phyloP scores from a whole-genome alignment of 2,797 vertebrate genomes.

The Corythornis leucogaster region DNA sequence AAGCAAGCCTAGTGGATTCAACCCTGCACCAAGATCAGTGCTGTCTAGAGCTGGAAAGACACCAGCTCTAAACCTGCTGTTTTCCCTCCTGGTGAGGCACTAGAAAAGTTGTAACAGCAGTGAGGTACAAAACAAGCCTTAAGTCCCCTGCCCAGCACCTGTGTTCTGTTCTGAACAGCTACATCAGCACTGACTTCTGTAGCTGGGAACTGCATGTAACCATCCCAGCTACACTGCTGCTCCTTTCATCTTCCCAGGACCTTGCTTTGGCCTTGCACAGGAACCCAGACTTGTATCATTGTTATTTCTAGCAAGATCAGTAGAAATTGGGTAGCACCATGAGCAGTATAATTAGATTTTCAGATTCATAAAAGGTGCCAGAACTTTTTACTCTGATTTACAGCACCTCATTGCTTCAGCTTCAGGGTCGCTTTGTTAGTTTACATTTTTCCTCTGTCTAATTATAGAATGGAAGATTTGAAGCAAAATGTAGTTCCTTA shows the following conservation, averaged over 20 bases:
- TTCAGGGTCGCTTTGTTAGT: not conserved
- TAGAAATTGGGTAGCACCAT: not conserved
- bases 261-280: not conserved
- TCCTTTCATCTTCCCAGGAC: not conserved
- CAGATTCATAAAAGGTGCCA: not conserved
- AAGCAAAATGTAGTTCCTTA: not conserved
- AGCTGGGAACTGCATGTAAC: not conserved
- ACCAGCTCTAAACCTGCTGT: fast-evolving
- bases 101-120: not conserved
- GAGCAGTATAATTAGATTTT: not conserved
- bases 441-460: not conserved
- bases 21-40: not conserved
- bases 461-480: not conserved
- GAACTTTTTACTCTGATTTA: not conserved
- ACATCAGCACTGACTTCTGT: not conserved
- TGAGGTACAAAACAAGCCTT: not conserved
- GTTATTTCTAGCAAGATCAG: not conserved
- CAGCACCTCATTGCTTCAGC: not conserved
- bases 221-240: not conserved
- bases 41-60: not conserved
- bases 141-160: not conserved
- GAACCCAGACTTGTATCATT: not conserved
- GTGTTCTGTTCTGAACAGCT: not conserved
- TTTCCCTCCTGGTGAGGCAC: not conserved
- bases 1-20: not conserved